Conservation (phyloP, 2,113 vertebrate species). For the Suncus etruscus region DNA sequence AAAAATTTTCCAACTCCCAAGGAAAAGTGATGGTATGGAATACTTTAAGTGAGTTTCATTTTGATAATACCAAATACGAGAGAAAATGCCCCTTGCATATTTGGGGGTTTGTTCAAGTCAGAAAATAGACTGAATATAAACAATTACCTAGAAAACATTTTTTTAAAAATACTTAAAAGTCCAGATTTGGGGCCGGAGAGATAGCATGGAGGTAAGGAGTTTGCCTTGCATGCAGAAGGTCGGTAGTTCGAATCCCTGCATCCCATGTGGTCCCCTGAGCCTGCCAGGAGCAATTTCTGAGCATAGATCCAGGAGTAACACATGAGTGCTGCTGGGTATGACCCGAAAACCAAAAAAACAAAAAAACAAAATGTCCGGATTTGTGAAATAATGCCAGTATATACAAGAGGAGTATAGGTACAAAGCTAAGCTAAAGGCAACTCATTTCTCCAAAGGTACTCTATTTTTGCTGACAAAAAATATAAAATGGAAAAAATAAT, state of each 20-base stretch:
- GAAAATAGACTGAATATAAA: constrained; percentile 81
- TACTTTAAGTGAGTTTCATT: constrained; percentile 73
- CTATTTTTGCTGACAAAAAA: constrained; percentile 45
- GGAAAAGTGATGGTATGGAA: constrained; percentile 62
- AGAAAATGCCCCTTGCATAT: constrained; percentile 55
- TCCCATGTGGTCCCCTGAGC: too few relatives aligned
- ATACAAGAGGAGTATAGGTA: constrained; percentile 35
- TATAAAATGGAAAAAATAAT: constrained; percentile 37
- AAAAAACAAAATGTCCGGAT: constrained; percentile 62
- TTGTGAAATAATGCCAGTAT: constrained; percentile 52
- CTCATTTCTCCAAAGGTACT: constrained; percentile 28
- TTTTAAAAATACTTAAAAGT: constrained; percentile 65
- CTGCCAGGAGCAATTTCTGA: too few relatives aligned
- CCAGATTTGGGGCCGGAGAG: too few relatives aligned
- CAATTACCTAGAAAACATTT: constrained; percentile 71
- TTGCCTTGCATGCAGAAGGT: too few relatives aligned
- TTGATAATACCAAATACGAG: constrained; percentile 63
- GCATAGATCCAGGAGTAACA: too few relatives aligned
- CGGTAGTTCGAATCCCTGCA: too few relatives aligned
- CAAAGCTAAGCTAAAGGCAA: not conserved
- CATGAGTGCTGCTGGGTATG: too few relatives aligned
- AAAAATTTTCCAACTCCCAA: constrained; percentile 46
- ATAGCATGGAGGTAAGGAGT: too few relatives aligned
- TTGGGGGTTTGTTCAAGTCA: constrained; percentile 66
- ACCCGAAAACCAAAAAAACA: too few relatives aligned